These are phyloP conservation scores for Mesembrinibis cayennensis DNA, from an alignment of 2,113 vertebrate species.

Conservation along the genomic window DNA sequence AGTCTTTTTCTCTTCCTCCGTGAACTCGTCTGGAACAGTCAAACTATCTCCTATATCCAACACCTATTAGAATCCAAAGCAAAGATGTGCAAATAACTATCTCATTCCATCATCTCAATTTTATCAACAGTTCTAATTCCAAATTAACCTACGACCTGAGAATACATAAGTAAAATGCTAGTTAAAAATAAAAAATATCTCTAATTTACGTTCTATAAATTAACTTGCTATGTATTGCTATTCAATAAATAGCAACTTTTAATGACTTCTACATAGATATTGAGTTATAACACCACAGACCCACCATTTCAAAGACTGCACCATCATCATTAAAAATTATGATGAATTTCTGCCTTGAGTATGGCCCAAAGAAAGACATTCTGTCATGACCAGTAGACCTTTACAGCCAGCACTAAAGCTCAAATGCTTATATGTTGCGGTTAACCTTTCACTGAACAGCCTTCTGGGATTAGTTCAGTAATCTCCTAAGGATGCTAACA, in stretches of 20 bases:
- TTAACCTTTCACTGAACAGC: constrained; percentile 19
- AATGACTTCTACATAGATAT: not conserved
- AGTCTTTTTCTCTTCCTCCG: constrained; percentile 88
- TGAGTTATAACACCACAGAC: not conserved
- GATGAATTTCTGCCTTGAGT: constrained; percentile 34
- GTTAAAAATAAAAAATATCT: not conserved
- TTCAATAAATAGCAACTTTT: not conserved
- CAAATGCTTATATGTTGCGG: not conserved
- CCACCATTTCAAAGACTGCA: constrained; percentile 75
- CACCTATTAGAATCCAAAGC: constrained; percentile 77
- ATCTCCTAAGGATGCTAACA: constrained; percentile 40
- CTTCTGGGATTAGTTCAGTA: constrained; percentile 30
- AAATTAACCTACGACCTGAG: not conserved
- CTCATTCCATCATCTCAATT: not conserved
- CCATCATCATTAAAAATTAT: constrained; percentile 77
- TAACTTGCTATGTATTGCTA: not conserved
- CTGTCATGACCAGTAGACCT: not conserved
- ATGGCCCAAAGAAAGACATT: constrained; percentile 64
- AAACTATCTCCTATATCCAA: constrained; percentile 93
- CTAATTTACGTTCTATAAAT: not conserved
- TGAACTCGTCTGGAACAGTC: constrained; percentile 92
- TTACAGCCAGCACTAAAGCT: not conserved
- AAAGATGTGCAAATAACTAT: not conserved
- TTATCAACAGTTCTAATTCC: not conserved
- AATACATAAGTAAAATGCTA: not conserved